Evolutionary conservation across 2,797 vertebrate species (phyloP).

Genomic region (Protosalanx chinensis): DNA sequence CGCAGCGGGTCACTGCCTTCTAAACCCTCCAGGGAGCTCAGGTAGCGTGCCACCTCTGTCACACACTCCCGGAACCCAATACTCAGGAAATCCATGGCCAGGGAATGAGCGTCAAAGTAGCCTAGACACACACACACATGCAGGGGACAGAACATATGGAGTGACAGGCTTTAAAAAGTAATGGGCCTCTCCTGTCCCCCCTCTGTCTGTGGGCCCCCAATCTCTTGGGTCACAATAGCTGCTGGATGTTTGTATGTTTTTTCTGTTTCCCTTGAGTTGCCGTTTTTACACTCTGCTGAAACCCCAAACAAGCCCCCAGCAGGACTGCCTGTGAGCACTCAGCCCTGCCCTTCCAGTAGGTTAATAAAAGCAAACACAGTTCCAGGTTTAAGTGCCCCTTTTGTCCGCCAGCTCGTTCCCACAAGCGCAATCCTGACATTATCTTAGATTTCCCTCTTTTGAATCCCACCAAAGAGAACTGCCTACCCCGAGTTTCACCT

Average conservation of each 20-base stretch:
- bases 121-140: constrained; percentile 60
- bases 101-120: constrained; percentile 83
- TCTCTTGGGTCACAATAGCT: constrained; percentile 20
- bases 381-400: constrained; percentile 89
- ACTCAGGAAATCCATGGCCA: constrained; percentile 98
- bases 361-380: constrained; percentile 93
- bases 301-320: constrained; percentile 82
- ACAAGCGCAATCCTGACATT: constrained; percentile 87
- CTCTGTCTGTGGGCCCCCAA: not conserved
- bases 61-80: constrained; percentile 92
- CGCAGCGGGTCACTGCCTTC: constrained; percentile 83
- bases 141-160: not conserved
- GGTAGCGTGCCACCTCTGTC: constrained; percentile 86
- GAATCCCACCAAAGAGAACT: constrained; percentile 76
- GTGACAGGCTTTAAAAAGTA: no score
- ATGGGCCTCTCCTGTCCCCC: no score
- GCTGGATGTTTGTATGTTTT: constrained; percentile 67
- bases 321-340: constrained; percentile 74
- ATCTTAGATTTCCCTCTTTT: constrained; percentile 83
- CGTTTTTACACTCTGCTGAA: constrained; percentile 76
- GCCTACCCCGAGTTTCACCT: constrained; percentile 57
- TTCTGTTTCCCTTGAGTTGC: constrained; percentile 74
- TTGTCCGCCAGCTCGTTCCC: constrained; percentile 88
- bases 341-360: constrained; percentile 75
- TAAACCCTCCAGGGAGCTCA: constrained; percentile 85